These are phyloP conservation scores for Clarias platycephalus DNA, from an alignment of 2,797 vertebrate species.

Conservation along the genomic window DNA sequence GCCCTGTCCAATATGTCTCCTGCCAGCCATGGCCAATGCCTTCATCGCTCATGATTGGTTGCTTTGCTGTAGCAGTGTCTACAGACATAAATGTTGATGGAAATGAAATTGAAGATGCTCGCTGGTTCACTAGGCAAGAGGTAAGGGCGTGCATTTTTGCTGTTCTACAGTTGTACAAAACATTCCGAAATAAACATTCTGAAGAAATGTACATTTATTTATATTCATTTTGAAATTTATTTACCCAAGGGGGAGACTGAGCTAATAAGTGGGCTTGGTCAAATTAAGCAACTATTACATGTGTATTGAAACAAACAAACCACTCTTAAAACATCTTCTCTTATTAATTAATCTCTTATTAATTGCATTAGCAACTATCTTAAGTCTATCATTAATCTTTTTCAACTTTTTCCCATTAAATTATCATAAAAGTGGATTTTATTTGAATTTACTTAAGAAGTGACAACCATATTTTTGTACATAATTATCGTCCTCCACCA, in stretches of 20 bases:
- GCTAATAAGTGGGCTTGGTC: neutral
- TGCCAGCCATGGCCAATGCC: constrained; percentile 97
- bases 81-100: constrained; percentile 89
- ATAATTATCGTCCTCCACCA: neutral
- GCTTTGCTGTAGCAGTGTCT: constrained; percentile 83
- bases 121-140: constrained; percentile 91
- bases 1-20: constrained; percentile 84
- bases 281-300: neutral
- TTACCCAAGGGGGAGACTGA: neutral
- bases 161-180: neutral
- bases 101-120: constrained; percentile 91
- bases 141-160: constrained; percentile 62
- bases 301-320: neutral
- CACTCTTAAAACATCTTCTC: neutral
- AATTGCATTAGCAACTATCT: neutral
- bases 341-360: neutral
- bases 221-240: no score
- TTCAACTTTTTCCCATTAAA: neutral
- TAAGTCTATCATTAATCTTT: neutral
- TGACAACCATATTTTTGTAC: neutral
- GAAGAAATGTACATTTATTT: no score
- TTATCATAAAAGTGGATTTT: neutral
- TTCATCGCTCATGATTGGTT: constrained; percentile 94
- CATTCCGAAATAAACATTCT: neutral
- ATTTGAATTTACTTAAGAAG: neutral